phyloP scores from a whole-genome alignment of 2,888 invertebrate genomes.

The Cloeon dipterum region DNA sequence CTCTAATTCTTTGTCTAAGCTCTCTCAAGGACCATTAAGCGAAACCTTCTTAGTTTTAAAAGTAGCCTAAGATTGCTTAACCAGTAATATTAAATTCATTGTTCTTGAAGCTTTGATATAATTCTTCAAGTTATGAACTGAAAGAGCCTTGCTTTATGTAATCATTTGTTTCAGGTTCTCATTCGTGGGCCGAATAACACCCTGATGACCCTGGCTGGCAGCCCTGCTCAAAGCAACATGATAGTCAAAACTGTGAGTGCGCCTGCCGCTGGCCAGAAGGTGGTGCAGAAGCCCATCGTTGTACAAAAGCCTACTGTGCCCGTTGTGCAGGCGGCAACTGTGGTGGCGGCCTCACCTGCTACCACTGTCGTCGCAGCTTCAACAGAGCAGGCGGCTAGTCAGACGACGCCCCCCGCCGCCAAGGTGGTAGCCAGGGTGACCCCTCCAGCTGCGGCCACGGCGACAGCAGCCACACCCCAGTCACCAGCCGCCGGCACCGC shows the following conservation, averaged over 20 bases:
- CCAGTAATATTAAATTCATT: too few species aligned
- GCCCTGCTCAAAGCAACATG: constrained; percentile 5
- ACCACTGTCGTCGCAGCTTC: constrained; percentile 3
- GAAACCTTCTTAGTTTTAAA: too few species aligned
- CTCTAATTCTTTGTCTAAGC: too few species aligned
- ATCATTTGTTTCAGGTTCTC: too few species aligned
- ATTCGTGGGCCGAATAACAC: neutral
- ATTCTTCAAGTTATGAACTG: too few species aligned
- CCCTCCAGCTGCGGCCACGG: constrained; percentile 9
- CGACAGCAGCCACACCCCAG: constrained; percentile 6
- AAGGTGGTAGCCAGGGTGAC: constrained; percentile 9
- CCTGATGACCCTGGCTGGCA: constrained; percentile 3
- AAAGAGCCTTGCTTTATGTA: too few species aligned
- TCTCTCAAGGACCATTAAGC: too few species aligned
- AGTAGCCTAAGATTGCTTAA: too few species aligned
- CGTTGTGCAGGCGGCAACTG: too few species aligned
- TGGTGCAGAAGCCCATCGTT: constrained; percentile 2
- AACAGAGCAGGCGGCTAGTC: constrained; percentile 1
- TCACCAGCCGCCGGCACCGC: constrained; percentile 6
- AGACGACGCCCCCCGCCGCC: constrained; percentile 9
- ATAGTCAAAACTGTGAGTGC: constrained; percentile 8
- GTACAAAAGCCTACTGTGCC: constrained; percentile 1
- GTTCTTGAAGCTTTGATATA: too few species aligned
- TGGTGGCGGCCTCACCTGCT: too few species aligned
- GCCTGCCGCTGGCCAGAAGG: constrained; percentile 4